phyloP scores from a whole-genome alignment of 2,888 invertebrate species.

The Agrochola macilenta region DNA sequence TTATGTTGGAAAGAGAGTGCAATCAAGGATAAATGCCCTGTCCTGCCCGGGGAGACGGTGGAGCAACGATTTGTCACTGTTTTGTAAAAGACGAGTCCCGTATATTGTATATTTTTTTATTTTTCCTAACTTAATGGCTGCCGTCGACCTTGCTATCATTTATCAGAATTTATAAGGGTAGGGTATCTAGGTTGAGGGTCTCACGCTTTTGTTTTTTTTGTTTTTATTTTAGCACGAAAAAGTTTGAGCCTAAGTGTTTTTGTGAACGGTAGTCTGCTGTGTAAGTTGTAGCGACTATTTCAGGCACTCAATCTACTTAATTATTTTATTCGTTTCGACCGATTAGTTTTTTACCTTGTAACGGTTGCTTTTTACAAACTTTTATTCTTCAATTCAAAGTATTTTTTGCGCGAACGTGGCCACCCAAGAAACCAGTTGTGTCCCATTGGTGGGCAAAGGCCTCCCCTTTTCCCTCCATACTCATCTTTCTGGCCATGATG shows the following conservation, averaged over 20 bases:
- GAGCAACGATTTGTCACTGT: conserved; percentile 78
- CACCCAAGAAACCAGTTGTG: too few relatives aligned
- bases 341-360: not conserved
- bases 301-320: not conserved
- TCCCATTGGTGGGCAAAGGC: too few relatives aligned
- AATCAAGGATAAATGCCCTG: conserved; percentile 74
- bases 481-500: too few relatives aligned
- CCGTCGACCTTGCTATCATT: conserved; percentile 65
- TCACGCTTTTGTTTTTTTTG: conserved; percentile 3
- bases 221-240: conserved; percentile 26
- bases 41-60: conserved; percentile 55
- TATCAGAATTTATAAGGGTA: conserved; percentile 69
- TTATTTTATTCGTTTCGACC: not conserved
- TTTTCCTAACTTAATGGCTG: conserved; percentile 70
- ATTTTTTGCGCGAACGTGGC: too few relatives aligned
- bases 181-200: conserved; percentile 25
- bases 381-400: not conserved
- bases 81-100: conserved; percentile 64
- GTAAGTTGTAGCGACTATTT: not conserved
- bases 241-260: conserved; percentile 2
- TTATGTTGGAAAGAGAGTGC: conserved; percentile 64
- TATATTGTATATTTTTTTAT: conserved; percentile 68
- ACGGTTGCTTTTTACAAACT: not conserved
- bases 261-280: not conserved
- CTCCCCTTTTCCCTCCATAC: too few relatives aligned